Conservation (phyloP, 30 jellyfish, hydroid and myxozoan genomes). For the Mastigias papua region DNA sequence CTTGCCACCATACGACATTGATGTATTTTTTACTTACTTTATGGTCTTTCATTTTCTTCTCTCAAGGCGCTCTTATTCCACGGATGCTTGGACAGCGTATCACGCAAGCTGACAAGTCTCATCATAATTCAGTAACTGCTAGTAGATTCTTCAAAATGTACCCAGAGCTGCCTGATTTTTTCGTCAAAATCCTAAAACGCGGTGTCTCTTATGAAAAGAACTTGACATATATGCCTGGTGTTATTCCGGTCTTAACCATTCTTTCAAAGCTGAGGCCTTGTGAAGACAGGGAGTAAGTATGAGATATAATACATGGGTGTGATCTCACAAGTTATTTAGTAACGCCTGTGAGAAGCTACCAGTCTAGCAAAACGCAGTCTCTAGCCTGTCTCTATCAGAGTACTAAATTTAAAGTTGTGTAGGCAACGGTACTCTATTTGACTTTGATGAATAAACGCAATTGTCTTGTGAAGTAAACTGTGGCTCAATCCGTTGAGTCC, state of each 20-base stretch:
- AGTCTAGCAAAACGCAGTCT: no score
- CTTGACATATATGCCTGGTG: slow-evolving; percentile 39
- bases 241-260: slow-evolving; percentile 81
- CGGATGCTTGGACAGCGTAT: slow-evolving; percentile 93
- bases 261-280: slow-evolving; percentile 85
- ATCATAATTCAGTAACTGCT: slow-evolving; percentile 75
- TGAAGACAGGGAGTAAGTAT: slow-evolving; percentile 8
- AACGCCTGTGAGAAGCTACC: no score
- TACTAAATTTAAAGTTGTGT: no score
- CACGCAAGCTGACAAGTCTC: slow-evolving; percentile 79
- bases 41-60: no score
- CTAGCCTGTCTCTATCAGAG: no score
- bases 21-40: no score
- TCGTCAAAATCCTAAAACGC: slow-evolving; percentile 6
- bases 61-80: slow-evolving; percentile 83
- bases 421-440: no score
- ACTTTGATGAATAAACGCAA: no score
- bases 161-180: slow-evolving; percentile 64
- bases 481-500: no score
- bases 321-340: not conserved
- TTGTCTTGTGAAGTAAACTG: no score
- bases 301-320: not conserved
- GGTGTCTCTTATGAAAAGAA: slow-evolving; percentile 3
- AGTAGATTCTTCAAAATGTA: slow-evolving; percentile 71
- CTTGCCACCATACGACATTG: no score